Evolutionary conservation across 2,888 invertebrate species (phyloP), one percentile per base, ranked within the genome.

Genomic region (Thalpophila matura): DNA sequence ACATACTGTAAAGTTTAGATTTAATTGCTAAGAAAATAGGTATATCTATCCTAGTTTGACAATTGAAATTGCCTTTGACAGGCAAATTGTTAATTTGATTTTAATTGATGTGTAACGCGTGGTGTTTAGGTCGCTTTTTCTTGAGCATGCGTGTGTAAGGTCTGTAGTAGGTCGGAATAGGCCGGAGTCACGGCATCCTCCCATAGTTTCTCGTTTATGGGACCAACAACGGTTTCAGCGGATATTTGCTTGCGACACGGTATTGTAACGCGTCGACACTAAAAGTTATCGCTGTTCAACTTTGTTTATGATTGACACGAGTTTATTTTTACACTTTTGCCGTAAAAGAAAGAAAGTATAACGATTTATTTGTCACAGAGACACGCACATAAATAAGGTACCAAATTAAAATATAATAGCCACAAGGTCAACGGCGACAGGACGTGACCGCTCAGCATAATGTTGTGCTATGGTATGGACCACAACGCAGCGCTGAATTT

Each of bases 21-120:
- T 79, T 16, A 37, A 14, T 33, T 61, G 56, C 1, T 5, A 1
- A 1, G 6, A 33, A 27, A 22, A 18, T 49, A 6, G 4, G 33
- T 53, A 60, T 58, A 64, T 53, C 64, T 79, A 66, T 70, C 58
- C 74, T 80, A 82, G 84, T 80, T 78, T 69, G 49, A 79, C 79
- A 81, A 82, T 82, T 82, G 75, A 82, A 83, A 89, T 87, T 86
- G 83, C 64, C 82, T 81, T 77, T 86, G 89, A 89, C 88, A 83
- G 85, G 66, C 64, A 80, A 86, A 86, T 85, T 79, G 86, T 89
- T 92, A 88, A 92, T 92, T 85, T 83, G 87, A 79, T 89, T 92
- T 87, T 91, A 92, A 92, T 92, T 91, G 87, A 86, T 85, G 83
- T 78, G 67, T 70, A 83, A 81, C 89, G 85, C 85, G 86, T 85